Conservation (phyloP, 2,797 vertebrate genomes). For the Serranus cabrilla region DNA sequence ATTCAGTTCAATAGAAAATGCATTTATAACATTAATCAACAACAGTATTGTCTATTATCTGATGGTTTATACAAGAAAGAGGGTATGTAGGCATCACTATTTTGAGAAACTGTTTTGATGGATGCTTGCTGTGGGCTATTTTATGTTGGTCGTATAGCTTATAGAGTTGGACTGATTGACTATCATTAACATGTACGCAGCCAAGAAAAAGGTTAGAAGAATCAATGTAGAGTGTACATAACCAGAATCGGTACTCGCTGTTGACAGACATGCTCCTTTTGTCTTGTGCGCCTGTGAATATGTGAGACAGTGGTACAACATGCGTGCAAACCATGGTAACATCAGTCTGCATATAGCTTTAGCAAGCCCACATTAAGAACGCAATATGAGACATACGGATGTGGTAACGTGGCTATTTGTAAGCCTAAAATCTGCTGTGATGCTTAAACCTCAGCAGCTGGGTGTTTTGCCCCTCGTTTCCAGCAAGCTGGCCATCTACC, state of each 20-base stretch:
- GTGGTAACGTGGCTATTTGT: accelerated
- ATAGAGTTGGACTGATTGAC: background rate
- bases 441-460: background rate
- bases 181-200: background rate
- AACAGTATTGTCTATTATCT: background rate
- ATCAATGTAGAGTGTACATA: background rate
- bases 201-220: background rate
- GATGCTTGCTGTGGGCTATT: conserved; percentile 25
- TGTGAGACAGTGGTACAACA: conserved; percentile 5
- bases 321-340: conserved; percentile 8
- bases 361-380: background rate
- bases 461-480: conserved; percentile 1
- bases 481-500: conserved; percentile 23
- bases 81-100: background rate
- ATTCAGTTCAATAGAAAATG: background rate
- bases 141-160: background rate
- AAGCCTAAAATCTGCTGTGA: background rate
- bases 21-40: background rate
- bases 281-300: conserved; percentile 20
- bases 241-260: background rate
- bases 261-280: background rate
- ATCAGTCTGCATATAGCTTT: background rate
- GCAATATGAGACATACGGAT: too few species aligned
- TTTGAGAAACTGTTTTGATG: conserved; percentile 15
- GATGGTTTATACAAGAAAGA: background rate